A percentile compares a stretch with the other conserved stretches of the same genome.
Conservation (phyloP, 2,113 vertebrate genomes). For the Girardinichthys multiradiatus region DNA sequence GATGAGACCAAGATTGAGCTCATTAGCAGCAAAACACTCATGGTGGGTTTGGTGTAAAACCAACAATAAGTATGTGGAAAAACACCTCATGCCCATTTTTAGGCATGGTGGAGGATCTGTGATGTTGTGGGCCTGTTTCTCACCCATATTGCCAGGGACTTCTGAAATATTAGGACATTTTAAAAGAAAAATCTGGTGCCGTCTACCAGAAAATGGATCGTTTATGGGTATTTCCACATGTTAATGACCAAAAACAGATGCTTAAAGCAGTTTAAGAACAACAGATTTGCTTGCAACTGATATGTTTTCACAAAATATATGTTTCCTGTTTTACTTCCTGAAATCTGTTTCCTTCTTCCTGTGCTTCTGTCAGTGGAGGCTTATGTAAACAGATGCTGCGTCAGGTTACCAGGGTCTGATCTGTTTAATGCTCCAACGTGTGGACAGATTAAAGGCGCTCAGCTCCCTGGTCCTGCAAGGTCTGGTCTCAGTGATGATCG, state of each 20-base stretch:
- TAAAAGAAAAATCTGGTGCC: no score
- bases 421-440: slow-evolving; percentile 33
- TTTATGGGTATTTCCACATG: not conserved
- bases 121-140: not conserved
- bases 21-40: not conserved
- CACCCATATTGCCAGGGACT: not conserved
- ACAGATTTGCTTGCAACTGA: no score
- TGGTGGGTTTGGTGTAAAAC: no score
- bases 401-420: slow-evolving; percentile 39
- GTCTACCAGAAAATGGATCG: no score
- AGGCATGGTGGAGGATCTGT: not conserved
- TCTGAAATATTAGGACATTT: no score
- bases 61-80: no score
- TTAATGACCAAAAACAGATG: not conserved
- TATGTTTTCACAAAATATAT: not conserved
- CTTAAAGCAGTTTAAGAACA: not conserved
- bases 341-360: not conserved
- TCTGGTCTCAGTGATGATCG: slow-evolving; percentile 7
- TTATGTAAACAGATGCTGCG: slow-evolving; percentile 2
- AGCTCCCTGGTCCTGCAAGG: slow-evolving; percentile 5
- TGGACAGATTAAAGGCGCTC: slow-evolving; percentile 17
- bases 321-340: slow-evolving; percentile 9
- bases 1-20: no score
- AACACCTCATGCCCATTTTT: no score
- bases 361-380: not conserved